Evolutionary conservation across 35 echinoderm and acorn worm species (phyloP).

Genomic region (Ophiothrix spiculata): DNA sequence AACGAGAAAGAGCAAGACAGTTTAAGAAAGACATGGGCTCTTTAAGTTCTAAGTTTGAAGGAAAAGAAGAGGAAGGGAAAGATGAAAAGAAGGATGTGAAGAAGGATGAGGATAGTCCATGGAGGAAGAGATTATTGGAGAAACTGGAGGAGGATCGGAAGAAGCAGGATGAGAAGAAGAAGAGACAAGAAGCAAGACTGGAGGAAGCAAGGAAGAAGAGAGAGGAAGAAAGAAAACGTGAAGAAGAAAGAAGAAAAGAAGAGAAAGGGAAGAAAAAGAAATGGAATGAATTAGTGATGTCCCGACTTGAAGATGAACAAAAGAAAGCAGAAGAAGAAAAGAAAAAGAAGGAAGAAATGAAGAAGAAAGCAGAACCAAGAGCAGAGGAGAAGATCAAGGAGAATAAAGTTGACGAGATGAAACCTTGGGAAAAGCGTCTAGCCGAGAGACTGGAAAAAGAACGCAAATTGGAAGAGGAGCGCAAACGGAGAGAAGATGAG

Average conservation of each 20-base stretch:
- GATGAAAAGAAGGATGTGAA: not conserved
- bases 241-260: not conserved
- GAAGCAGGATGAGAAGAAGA: conserved; percentile 14
- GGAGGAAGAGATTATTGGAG: not conserved
- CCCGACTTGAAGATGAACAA: not conserved
- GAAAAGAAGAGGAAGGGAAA: not conserved
- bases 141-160: conserved; percentile 22
- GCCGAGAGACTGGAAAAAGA: not conserved
- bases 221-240: conserved; percentile 19
- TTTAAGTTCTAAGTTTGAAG: conserved; percentile 16
- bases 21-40: conserved; percentile 12
- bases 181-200: not conserved
- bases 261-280: conserved; percentile 7
- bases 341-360: conserved; percentile 1
- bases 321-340: conserved; percentile 25
- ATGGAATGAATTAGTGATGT: not conserved
- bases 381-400: not conserved
- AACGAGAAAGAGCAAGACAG: not conserved
- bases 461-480: not conserved
- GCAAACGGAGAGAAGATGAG: not conserved
- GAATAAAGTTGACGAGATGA: not conserved
- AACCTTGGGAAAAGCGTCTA: not conserved
- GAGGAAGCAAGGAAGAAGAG: conserved; percentile 16
- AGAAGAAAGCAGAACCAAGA: conserved; percentile 1
- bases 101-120: not conserved